Percentiles rank a stretch among this genome's conserved stretches.
Conservation (phyloP, 1,140 invertebrate species). For the Armadillidium nasatum region DNA sequence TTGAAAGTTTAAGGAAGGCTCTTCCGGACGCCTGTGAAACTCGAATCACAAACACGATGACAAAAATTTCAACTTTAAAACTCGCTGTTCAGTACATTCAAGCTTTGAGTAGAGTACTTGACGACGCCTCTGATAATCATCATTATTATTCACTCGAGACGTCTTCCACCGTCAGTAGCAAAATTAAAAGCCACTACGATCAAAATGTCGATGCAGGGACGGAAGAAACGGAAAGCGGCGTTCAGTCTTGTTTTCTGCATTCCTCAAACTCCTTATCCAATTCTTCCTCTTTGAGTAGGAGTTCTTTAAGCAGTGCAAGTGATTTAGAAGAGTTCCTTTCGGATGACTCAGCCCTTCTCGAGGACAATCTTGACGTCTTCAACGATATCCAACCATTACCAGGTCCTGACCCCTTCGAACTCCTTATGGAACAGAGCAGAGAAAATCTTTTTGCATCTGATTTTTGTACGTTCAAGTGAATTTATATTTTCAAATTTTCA, state of each 20-base stretch:
- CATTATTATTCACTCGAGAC: background rate
- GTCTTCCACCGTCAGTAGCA: background rate
- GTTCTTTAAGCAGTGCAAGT: background rate
- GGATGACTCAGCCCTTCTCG: background rate
- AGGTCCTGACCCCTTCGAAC: background rate
- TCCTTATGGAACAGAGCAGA: background rate
- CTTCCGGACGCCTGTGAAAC: constrained; percentile 58
- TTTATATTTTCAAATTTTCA: background rate
- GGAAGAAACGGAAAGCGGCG: background rate
- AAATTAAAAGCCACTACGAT: background rate
- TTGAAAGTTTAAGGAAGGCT: constrained; percentile 64
- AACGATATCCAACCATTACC: background rate
- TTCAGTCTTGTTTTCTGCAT: background rate
- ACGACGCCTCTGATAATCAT: constrained; percentile 20
- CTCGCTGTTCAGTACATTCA: constrained; percentile 82
- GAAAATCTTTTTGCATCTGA: background rate
- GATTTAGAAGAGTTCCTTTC: background rate
- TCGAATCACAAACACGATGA: constrained; percentile 63
- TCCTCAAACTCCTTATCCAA: background rate
- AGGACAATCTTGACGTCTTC: background rate
- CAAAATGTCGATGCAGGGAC: background rate
- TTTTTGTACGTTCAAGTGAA: background rate
- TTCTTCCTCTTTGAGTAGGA: background rate
- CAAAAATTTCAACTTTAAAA: constrained; percentile 78
- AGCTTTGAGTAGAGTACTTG: constrained; percentile 56